These are phyloP conservation scores for Cephalopachus bancanus DNA, from an alignment of 2,797 vertebrate genomes.

Conservation along the genomic window DNA sequence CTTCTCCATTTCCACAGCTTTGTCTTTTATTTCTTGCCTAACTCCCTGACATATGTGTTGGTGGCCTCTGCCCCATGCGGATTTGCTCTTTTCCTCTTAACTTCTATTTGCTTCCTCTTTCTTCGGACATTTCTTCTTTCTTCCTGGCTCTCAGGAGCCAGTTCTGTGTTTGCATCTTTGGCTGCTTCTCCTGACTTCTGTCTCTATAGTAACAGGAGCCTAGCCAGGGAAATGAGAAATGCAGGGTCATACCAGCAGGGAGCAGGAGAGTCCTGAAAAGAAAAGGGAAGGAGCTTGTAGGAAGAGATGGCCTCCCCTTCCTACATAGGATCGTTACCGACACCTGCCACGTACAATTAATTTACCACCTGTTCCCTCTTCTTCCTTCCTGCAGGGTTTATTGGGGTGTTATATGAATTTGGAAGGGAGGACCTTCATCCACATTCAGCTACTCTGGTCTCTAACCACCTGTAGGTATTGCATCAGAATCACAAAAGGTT, in stretches of 20 bases:
- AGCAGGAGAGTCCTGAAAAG: background rate
- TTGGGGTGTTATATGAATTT: background rate
- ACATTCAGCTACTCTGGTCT: too few relatives aligned
- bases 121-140: slow-evolving; percentile 23
- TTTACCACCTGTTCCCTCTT: background rate
- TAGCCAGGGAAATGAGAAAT: background rate
- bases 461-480: background rate
- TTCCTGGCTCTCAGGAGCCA: background rate
- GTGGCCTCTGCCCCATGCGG: background rate
- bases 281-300: background rate
- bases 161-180: background rate
- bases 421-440: background rate
- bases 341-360: background rate
- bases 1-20: background rate
- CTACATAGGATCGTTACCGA: background rate
- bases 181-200: background rate
- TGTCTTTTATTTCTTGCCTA: background rate
- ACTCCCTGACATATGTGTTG: too few relatives aligned
- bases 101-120: background rate
- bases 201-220: slow-evolving; percentile 46
- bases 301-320: background rate
- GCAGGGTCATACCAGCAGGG: slow-evolving; percentile 44
- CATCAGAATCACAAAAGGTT: background rate
- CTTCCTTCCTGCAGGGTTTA: background rate
- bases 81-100: background rate